Evolutionary conservation across 1,140 invertebrate species (phyloP).

Genomic region (Anagrus nilaparvatae): DNA sequence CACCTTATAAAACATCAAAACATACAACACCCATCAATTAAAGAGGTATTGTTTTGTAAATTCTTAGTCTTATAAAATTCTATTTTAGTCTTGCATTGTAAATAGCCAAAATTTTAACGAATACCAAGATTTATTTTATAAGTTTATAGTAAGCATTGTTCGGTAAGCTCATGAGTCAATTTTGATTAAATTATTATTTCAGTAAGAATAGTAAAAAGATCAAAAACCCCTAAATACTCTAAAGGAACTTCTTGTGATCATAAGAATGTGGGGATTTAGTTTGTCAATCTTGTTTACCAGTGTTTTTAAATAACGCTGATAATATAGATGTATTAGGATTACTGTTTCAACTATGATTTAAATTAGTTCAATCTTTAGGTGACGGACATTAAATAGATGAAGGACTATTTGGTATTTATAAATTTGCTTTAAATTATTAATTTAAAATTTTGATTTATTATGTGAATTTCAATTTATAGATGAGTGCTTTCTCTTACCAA

Average conservation of each 20-base stretch:
- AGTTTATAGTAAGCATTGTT: too few species aligned
- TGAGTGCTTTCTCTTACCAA: constrained; percentile 77
- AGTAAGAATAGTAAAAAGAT: constrained; percentile 74
- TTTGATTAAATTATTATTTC: constrained; percentile 15
- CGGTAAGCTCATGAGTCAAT: too few species aligned
- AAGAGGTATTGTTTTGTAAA: too few species aligned
- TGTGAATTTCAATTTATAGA: constrained; percentile 45
- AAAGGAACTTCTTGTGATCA: constrained; percentile 77
- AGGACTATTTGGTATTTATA: constrained; percentile 62
- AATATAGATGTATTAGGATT: constrained; percentile 71
- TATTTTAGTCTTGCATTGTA: too few species aligned
- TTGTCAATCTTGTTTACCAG: constrained; percentile 66
- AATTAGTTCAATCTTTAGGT: constrained; percentile 57
- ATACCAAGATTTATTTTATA: too few species aligned
- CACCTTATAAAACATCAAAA: too few species aligned
- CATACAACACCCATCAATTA: too few species aligned
- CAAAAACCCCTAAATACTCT: constrained; percentile 67
- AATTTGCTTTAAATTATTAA: too few species aligned
- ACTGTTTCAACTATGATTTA: constrained; percentile 71
- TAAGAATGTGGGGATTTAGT: constrained; percentile 79
- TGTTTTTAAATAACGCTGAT: constrained; percentile 63
- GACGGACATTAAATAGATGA: constrained; percentile 53
- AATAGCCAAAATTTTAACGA: constrained; percentile 5
- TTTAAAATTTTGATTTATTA: too few species aligned
- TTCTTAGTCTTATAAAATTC: too few species aligned